phyloP scores from a whole-genome alignment of 2,113 vertebrate genomes.

The Cnemophilus loriae region DNA sequence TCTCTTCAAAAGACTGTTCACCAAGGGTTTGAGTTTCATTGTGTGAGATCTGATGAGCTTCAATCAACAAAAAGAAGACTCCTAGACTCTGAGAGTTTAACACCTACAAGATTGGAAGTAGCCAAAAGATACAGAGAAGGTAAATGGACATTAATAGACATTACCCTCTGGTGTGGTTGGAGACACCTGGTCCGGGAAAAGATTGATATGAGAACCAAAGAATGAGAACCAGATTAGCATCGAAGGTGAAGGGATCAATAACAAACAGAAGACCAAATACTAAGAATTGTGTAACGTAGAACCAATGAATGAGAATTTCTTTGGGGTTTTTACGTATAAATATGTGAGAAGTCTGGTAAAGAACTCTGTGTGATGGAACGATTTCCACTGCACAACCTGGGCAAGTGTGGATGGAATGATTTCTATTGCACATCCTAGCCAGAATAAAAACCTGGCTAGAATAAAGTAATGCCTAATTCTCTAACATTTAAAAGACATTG shows the following conservation, averaged over 20 bases:
- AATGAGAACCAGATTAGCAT: not conserved
- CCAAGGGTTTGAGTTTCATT: not conserved
- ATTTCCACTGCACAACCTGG: not conserved
- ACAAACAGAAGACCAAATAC: not conserved
- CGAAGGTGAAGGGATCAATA: not conserved
- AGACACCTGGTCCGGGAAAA: not conserved
- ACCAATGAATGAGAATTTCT: not conserved
- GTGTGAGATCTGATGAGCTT: not conserved
- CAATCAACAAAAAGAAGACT: not conserved
- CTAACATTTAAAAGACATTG: not conserved
- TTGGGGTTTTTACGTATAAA: not conserved
- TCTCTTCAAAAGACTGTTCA: not conserved
- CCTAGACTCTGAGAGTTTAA: not conserved
- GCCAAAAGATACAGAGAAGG: not conserved
- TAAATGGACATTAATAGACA: not conserved
- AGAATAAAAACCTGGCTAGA: not conserved
- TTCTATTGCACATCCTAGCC: not conserved
- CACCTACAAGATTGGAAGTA: not conserved
- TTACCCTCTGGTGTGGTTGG: not conserved
- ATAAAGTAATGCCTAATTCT: not conserved
- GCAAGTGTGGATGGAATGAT: not conserved
- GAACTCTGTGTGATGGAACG: too few species aligned
- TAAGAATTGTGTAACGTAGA: not conserved
- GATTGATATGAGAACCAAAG: not conserved
- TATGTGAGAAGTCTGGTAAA: not conserved